Base-by-base conservation (phyloP, 1,140 invertebrate genomes). In the Whitmania pigra region DNA sequence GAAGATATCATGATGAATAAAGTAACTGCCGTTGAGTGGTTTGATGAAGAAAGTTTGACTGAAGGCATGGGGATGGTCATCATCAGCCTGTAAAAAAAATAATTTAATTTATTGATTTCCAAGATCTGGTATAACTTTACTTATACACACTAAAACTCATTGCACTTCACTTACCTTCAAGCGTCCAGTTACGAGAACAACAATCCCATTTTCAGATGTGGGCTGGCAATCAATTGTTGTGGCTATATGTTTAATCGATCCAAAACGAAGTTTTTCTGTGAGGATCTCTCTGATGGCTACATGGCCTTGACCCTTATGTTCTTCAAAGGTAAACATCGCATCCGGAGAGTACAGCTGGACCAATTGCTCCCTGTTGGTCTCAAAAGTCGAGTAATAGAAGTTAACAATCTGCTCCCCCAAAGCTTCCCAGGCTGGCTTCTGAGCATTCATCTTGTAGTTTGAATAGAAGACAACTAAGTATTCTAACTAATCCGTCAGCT, bases 141-240 rank as follows among this genome's bases (percentile, higher is more conserved):
- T 11, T 49, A 36, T 36, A 36, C 31, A 36, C 6, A 36, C 31
- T 36, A 49, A 5, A 49, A 7, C 57, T 63, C 6, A 63, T 49
- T 49, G 13, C 5, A 49, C 2, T 49, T 15, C 13, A 49, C 7
- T 40, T 85, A 94, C 92, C 88, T 95, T 89, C 78, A 96, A 85
- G 84, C 92, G 89, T 77, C 93, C 93, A 74, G 95, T 84, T 53
- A 95, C 93, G 85, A 90, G 92, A 75, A 95, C 92, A 80, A 95
- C 82, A 74, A 96, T 88, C 72, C 93, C 92, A 72, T 71, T 71
- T 84, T 95, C 93, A 79, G 92, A 93, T 87, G 91, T 95, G 57
- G 93, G 93, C 83, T 95, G 93, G 73, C 90, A 92, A 82, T 96
- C 93, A 63, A 94, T 88, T n/a, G 90, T 88, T 71, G 93, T 94